These are phyloP conservation scores for Aphelenchoides fujianensis DNA, from an alignment of 1,140 invertebrate genomes.

Conservation along the genomic window DNA sequence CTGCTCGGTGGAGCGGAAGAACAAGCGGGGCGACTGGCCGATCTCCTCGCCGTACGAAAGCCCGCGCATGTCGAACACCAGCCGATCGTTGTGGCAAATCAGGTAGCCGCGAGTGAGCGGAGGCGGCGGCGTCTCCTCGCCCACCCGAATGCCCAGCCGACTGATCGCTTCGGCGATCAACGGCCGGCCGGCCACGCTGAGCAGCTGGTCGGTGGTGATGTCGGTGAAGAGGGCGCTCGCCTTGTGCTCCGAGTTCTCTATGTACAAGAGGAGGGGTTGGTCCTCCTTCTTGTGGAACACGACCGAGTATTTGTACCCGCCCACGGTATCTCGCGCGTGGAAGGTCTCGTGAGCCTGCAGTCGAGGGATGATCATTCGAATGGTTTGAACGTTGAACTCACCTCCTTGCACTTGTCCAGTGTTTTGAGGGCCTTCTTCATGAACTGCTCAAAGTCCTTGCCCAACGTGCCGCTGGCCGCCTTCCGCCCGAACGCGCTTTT, in stretches of 20 bases:
- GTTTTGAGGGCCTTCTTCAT: constrained; percentile 52
- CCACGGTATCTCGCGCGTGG: constrained; percentile 48
- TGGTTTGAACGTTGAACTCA: constrained; percentile 35
- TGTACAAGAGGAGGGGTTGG: constrained; percentile 53
- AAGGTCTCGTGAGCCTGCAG: constrained; percentile 53
- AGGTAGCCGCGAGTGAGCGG: constrained; percentile 39
- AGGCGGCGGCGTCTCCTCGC: constrained; percentile 5
- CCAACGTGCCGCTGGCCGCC: constrained; percentile 29
- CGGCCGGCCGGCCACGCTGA: constrained; percentile 25
- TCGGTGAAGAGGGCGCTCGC: constrained; percentile 55
- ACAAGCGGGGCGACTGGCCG: constrained; percentile 33
- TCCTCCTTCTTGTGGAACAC: constrained; percentile 53
- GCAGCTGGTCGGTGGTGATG: constrained; percentile 56
- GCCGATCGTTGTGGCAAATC: constrained; percentile 35
- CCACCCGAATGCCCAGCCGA: constrained; percentile 43
- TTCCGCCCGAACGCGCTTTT: constrained; percentile 53
- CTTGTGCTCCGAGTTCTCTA: constrained; percentile 50
- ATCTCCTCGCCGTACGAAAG: constrained; percentile 44
- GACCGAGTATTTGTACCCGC: constrained; percentile 52
- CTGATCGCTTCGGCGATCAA: constrained; percentile 45
- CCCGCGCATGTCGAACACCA: constrained; percentile 32
- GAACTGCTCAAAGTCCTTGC: constrained; percentile 56
- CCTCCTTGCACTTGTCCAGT: constrained; percentile 42
- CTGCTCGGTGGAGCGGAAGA: constrained; percentile 32
- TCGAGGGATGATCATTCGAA: constrained; percentile 15